A percentile compares a stretch with the other conserved stretches of the same genome.
Evolutionary conservation across 2,797 vertebrate genomes (phyloP).

Genomic region (Tokudaia tokunoshimensis): DNA sequence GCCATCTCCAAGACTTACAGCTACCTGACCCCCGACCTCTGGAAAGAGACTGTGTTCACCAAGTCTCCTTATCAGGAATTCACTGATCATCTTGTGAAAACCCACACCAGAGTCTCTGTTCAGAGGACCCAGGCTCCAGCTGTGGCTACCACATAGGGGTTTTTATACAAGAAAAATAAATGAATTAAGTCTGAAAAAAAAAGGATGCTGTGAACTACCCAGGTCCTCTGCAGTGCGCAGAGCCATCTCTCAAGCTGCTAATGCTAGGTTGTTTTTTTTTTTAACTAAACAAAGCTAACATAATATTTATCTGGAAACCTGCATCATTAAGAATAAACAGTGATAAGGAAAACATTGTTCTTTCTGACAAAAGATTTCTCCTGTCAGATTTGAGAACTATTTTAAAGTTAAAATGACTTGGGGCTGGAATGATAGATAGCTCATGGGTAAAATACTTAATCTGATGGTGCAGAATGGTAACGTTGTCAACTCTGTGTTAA

Average conservation of each 20-base stretch:
- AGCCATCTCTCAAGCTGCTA: background rate
- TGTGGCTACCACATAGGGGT: too few species aligned
- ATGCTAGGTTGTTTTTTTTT: background rate
- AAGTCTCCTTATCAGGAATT: too few species aligned
- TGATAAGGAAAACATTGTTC: background rate
- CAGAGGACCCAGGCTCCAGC: too few species aligned
- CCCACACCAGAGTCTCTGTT: too few species aligned
- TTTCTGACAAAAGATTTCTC: background rate
- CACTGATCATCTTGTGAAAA: too few species aligned
- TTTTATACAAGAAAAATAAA: too few species aligned
- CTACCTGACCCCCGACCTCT: too few species aligned
- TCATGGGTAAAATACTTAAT: background rate
- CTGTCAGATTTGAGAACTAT: background rate
- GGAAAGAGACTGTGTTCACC: too few species aligned
- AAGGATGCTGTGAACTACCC: background rate
- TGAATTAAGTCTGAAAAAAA: too few species aligned
- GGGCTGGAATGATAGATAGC: background rate
- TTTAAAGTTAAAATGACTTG: conserved; percentile 17
- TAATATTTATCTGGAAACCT: background rate
- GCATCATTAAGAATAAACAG: background rate
- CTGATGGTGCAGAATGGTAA: background rate
- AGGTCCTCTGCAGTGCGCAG: background rate
- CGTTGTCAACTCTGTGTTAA: background rate
- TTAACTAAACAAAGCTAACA: conserved; percentile 14
- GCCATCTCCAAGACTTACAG: too few species aligned